These are phyloP conservation scores for Eidolon dupreanum DNA, from an alignment of 2,797 vertebrate genomes.

Conservation along the genomic window DNA sequence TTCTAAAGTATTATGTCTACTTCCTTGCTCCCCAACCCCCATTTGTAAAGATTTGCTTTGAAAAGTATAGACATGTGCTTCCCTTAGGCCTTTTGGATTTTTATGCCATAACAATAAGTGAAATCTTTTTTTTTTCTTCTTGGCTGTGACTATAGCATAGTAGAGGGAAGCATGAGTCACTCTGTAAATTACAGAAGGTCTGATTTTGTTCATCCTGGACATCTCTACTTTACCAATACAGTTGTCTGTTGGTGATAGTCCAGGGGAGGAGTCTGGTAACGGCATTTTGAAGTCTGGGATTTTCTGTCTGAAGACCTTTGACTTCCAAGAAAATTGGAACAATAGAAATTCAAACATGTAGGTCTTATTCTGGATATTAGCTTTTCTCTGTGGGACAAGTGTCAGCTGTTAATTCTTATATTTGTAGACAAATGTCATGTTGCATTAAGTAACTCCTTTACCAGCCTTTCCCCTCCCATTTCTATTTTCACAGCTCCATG, in stretches of 20 bases:
- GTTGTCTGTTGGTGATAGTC: neutral
- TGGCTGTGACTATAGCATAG: neutral
- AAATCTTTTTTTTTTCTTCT: neutral
- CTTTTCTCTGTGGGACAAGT: neutral
- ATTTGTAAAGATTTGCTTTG: neutral
- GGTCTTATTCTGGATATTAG: neutral
- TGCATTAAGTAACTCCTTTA: conserved; percentile 69
- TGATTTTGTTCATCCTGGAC: neutral
- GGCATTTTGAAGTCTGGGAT: neutral
- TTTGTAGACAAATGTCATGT: neutral
- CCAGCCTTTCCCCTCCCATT: conserved; percentile 70
- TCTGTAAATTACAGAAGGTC: neutral
- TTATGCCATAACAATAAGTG: neutral
- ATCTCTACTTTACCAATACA: neutral
- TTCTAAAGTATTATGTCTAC: neutral
- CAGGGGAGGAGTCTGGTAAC: neutral
- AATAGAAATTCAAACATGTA: neutral
- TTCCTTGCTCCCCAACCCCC: neutral
- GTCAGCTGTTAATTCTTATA: neutral
- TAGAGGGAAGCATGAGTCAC: neutral
- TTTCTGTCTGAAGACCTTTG: neutral
- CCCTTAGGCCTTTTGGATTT: neutral
- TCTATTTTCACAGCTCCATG: conserved; percentile 85
- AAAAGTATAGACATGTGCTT: neutral
- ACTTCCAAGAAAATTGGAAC: neutral